These are phyloP conservation scores for Physeter macrocephalus DNA, from an alignment of 2,113 vertebrate genomes.

Conservation along the genomic window DNA sequence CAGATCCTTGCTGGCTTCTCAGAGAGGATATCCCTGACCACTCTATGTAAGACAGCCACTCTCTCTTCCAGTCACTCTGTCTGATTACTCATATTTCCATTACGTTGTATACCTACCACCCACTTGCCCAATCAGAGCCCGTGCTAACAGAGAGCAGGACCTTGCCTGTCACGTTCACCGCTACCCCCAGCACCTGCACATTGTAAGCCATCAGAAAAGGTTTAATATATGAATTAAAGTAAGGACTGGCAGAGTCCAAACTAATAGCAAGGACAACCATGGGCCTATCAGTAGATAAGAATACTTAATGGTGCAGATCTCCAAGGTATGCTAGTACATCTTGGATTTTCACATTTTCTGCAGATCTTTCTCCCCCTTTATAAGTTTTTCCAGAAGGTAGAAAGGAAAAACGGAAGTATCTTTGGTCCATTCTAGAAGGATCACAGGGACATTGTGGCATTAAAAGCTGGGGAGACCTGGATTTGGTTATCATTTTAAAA, in stretches of 20 bases:
- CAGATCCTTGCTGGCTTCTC: background rate
- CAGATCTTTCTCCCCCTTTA: background rate
- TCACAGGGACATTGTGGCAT: background rate
- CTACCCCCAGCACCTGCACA: background rate
- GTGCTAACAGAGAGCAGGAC: background rate
- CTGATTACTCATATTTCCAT: background rate
- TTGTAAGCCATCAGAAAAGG: background rate
- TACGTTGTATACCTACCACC: background rate
- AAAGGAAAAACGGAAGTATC: background rate
- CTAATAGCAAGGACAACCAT: background rate
- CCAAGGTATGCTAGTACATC: background rate
- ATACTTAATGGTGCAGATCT: background rate
- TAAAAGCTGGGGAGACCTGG: background rate
- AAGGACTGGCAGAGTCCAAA: background rate
- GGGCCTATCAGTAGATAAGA: background rate
- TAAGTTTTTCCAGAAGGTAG: background rate
- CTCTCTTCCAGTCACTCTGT: background rate
- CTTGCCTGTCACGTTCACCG: background rate
- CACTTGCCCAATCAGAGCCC: background rate
- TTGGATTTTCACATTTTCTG: background rate
- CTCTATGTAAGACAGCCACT: background rate
- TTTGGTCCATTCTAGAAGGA: background rate
- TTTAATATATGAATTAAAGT: background rate
- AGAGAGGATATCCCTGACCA: background rate
- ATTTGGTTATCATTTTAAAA: background rate